These are phyloP conservation scores for Minunthozetes semirufus DNA, from an alignment of 2,888 invertebrate genomes.

Conservation along the genomic window DNA sequence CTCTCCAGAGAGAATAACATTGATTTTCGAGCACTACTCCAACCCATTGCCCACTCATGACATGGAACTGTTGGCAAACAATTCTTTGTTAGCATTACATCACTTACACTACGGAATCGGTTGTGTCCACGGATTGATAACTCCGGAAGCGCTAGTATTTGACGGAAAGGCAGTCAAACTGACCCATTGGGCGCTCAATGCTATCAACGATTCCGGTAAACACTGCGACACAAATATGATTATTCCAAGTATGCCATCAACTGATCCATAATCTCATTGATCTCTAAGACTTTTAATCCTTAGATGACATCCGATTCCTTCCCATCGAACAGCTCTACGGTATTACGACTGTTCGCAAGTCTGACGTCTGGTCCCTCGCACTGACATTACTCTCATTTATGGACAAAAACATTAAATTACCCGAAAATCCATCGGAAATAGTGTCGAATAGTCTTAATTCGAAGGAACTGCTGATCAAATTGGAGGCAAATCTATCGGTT, in stretches of 20 bases:
- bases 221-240: conserved; percentile 28
- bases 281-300: not conserved
- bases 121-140: conserved; percentile 35
- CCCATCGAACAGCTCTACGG: conserved; percentile 35
- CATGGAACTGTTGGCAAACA: conserved; percentile 29
- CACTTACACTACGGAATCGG: conserved; percentile 36
- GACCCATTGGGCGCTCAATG: conserved; percentile 38
- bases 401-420: conserved; percentile 31
- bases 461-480: conserved; percentile 31
- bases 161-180: conserved; percentile 32
- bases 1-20: conserved; percentile 32
- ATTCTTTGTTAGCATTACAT: conserved; percentile 33
- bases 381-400: conserved; percentile 71
- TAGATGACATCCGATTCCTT: conserved; percentile 34
- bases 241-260: conserved; percentile 5
- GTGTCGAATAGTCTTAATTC: conserved; percentile 28
- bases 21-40: conserved; percentile 38
- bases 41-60: not conserved
- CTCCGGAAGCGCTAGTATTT: conserved; percentile 34
- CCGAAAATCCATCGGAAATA: conserved; percentile 35
- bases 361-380: conserved; percentile 92
- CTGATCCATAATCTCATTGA: not conserved
- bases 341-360: conserved; percentile 55
- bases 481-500: not conserved
- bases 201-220: conserved; percentile 35